These are phyloP conservation scores for Sturnira hondurensis DNA, from an alignment of 2,113 vertebrate species.

Conservation along the genomic window DNA sequence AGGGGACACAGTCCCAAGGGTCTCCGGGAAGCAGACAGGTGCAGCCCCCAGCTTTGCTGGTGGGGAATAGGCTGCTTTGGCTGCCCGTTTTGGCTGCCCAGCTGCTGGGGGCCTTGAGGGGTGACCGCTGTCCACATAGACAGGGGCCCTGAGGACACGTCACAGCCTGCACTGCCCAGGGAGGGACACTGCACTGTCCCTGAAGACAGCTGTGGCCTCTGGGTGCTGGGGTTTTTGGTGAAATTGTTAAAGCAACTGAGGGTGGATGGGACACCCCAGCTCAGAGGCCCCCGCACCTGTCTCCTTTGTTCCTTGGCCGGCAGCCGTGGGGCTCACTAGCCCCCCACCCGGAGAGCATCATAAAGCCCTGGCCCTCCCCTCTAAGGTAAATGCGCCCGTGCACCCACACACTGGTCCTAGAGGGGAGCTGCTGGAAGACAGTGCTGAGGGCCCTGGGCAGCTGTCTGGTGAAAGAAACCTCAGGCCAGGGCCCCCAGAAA, in stretches of 20 bases:
- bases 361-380: background rate
- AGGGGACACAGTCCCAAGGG: background rate
- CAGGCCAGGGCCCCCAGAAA: background rate
- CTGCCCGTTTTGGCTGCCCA: background rate
- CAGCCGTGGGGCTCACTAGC: rapidly evolving
- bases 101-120: background rate
- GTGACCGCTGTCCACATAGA: rapidly evolving
- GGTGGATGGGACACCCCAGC: background rate
- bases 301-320: rapidly evolving
- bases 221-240: slow-evolving; percentile 35
- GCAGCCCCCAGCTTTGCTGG: background rate
- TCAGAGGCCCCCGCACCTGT: rapidly evolving
- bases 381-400: rapidly evolving
- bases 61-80: background rate
- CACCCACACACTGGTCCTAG: rapidly evolving
- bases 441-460: background rate
- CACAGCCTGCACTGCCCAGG: background rate
- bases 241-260: background rate
- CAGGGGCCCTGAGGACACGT: background rate
- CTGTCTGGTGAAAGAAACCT: background rate
- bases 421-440: background rate
- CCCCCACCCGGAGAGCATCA: background rate
- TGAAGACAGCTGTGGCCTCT: background rate
- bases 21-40: rapidly evolving
- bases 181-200: background rate